Conservation (phyloP, 2,888 invertebrate species). For the Lymantria monacha region DNA sequence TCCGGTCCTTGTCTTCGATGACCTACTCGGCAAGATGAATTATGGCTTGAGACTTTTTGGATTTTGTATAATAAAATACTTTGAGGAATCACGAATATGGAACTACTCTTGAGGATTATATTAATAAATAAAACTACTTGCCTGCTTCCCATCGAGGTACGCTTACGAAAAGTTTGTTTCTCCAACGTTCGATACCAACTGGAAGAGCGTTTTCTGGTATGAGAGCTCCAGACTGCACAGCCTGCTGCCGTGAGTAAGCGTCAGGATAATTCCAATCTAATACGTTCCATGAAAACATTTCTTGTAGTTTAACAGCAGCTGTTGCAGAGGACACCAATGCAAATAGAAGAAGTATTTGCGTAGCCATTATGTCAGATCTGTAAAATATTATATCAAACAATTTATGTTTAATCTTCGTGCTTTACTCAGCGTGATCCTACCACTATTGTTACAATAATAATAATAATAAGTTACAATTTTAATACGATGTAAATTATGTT, state of each 20-base stretch:
- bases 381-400: not conserved
- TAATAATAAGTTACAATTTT: too few species aligned
- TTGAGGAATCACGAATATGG: too few species aligned
- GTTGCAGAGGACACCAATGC: constrained; percentile 53
- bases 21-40: too few species aligned
- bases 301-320: constrained; percentile 82
- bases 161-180: constrained; percentile 90
- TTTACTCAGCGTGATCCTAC: too few species aligned
- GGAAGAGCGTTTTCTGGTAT: constrained; percentile 90
- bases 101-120: too few species aligned
- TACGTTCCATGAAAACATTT: constrained; percentile 88
- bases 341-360: constrained; percentile 42
- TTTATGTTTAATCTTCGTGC: not conserved
- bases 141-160: constrained; percentile 91
- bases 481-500: too few species aligned
- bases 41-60: too few species aligned
- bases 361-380: constrained; percentile 38
- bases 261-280: constrained; percentile 90
- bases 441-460: too few species aligned
- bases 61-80: too few species aligned
- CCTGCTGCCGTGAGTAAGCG: constrained; percentile 82
- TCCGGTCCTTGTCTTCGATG: too few species aligned
- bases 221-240: constrained; percentile 84
- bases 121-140: constrained; percentile 54
- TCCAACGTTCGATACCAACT: constrained; percentile 91